Evolutionary conservation across 2,888 invertebrate genomes (phyloP), one percentile per base, ranked within the genome.

Genomic region (Scaptomyza reducta): DNA sequence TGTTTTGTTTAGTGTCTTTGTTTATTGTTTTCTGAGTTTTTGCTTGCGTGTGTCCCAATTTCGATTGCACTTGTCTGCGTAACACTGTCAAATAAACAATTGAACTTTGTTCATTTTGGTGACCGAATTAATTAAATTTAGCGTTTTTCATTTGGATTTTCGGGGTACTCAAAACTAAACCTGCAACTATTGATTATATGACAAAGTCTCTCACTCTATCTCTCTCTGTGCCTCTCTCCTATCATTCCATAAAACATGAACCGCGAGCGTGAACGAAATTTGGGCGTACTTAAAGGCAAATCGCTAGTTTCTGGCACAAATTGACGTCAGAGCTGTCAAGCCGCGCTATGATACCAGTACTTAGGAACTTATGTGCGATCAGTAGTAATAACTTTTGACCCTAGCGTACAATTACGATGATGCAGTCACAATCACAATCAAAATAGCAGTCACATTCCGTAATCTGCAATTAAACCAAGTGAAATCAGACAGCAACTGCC

Each of bases 101-200:
- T 78, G 77, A 80, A 80, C 77, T 65, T 77, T 77, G 80, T 59
- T 57, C 64, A 70, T 65, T 77, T 65, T 50, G 45, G 40, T 61
- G 65, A 55, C 54, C 40, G 42, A 59, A 57, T 58, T 44, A 40
- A 54, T 69, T 14, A 45, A 56, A 62, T 46, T 47, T 67, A 27
- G 16, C 41, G 44, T 61, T 56, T 46, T 61, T 44, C 33, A 13
- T 59, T 57, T 53, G 9, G 56, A 9, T 63, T 61, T 50, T 50
- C 31, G 57, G 51, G 22, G 38, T 67, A 4, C 18, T 31, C 29
- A 33, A 31, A 74, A 56, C 55, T 55, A n/a, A n/a, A n/a, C n/a
- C n/a, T n/a, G n/a, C n/a, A 51, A 59, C 60, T 68, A 65, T 68
- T 57, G 49, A 59, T 42, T 54, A 40, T 31, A 57, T 70, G 65